Percentiles rank a stretch among this genome's conserved stretches.
Conservation (phyloP, 2,113 vertebrate species). For the Onychorhynchus coronatus region DNA sequence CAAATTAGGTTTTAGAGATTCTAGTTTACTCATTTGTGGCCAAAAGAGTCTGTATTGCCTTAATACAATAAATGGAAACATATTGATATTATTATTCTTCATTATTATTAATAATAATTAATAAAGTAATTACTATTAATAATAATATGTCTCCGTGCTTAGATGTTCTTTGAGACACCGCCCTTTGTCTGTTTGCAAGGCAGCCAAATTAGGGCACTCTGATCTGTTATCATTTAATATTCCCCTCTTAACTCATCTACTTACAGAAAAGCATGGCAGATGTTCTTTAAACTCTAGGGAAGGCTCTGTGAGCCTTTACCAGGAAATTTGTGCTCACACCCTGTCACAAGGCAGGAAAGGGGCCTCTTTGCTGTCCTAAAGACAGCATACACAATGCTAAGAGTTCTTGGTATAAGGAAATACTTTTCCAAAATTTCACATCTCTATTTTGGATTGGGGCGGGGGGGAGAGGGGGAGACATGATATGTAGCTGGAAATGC, state of each 20-base stretch:
- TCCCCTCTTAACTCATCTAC: neutral
- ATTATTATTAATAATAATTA: neutral
- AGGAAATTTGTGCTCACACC: neutral
- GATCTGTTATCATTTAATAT: constrained; percentile 19
- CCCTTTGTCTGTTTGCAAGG: neutral
- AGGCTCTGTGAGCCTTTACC: neutral
- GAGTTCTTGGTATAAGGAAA: neutral
- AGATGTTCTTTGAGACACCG: neutral
- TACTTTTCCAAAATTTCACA: neutral
- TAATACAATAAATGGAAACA: neutral
- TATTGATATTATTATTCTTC: neutral
- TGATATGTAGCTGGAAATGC: neutral
- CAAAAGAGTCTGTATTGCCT: neutral
- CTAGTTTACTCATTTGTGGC: neutral
- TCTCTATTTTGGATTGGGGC: neutral
- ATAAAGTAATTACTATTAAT: neutral
- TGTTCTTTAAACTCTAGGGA: constrained; percentile 34
- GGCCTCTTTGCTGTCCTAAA: neutral
- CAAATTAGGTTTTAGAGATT: neutral
- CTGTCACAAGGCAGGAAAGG: neutral
- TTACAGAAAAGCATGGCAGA: neutral
- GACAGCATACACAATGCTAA: neutral
- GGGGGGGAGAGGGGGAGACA: too few species aligned
- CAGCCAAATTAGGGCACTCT: neutral
- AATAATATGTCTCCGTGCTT: neutral